A percentile compares a stretch with the other conserved stretches of the same genome.
These are phyloP conservation scores for Xerus rutilus DNA, from an alignment of 2,797 vertebrate genomes.

Conservation along the genomic window DNA sequence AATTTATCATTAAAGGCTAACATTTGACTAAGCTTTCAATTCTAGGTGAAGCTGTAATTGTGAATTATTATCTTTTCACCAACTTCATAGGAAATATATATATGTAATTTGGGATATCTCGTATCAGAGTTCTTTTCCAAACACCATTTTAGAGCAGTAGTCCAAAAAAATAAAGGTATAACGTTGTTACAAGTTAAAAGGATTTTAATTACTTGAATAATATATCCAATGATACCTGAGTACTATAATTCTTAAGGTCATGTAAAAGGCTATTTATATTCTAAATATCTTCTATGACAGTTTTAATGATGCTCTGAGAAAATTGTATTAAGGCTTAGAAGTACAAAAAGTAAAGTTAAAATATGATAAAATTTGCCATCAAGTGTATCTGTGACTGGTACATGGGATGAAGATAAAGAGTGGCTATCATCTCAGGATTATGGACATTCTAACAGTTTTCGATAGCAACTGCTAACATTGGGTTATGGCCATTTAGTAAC, in stretches of 20 bases:
- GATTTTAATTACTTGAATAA: background rate
- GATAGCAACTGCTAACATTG: background rate
- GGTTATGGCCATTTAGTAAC: background rate
- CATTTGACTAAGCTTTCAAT: background rate
- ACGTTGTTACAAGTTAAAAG: background rate
- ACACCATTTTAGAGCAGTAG: background rate
- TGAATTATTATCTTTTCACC: background rate
- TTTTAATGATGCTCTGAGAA: background rate
- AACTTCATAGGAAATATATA: background rate
- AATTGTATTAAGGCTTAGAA: background rate
- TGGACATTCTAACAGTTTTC: background rate
- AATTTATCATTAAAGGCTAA: background rate
- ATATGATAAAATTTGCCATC: background rate
- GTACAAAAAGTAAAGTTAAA: background rate
- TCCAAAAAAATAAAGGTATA: background rate
- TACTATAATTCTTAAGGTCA: background rate
- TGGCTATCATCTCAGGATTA: background rate
- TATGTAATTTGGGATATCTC: background rate
- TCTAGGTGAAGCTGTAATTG: background rate
- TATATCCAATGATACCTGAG: background rate
- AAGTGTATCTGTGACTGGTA: background rate
- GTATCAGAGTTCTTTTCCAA: background rate
- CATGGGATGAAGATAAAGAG: background rate
- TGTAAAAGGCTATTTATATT: background rate
- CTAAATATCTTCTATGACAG: background rate